Conservation (phyloP, 1,140 invertebrate genomes). For the Drosophila trapezifrons region DNA sequence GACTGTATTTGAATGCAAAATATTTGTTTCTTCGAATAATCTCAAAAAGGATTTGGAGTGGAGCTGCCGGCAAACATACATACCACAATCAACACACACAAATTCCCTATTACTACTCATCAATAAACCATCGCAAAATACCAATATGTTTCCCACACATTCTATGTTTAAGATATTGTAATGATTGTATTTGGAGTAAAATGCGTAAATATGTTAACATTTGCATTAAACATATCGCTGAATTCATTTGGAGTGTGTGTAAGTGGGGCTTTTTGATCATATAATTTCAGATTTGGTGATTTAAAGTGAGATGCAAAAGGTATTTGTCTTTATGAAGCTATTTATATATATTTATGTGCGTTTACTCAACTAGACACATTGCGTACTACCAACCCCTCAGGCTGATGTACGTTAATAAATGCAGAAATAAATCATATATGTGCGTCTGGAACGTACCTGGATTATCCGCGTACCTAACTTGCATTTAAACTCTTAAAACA, state of each 20-base stretch:
- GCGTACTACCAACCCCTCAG: too few species aligned
- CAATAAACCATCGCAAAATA: slow-evolving; percentile 31
- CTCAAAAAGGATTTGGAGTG: slow-evolving; percentile 8
- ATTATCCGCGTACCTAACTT: too few species aligned
- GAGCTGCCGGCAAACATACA: slow-evolving; percentile 15
- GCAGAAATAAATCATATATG: too few species aligned
- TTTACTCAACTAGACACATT: too few species aligned
- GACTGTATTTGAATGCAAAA: slow-evolving; percentile 14
- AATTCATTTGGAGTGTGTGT: slow-evolving; percentile 6
- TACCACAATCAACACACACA: slow-evolving; percentile 31
- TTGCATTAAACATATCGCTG: slow-evolving; percentile 8
- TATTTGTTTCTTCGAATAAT: slow-evolving; percentile 1
- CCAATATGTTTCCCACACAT: slow-evolving; percentile 21
- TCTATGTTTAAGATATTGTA: slow-evolving; percentile 18
- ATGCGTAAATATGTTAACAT: slow-evolving; percentile 17
- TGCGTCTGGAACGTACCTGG: too few species aligned
- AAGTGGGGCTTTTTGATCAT: neutral
- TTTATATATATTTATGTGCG: too few species aligned
- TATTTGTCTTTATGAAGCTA: too few species aligned
- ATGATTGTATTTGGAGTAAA: slow-evolving; percentile 26
- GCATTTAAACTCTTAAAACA: too few species aligned
- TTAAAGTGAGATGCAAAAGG: neutral
- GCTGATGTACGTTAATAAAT: too few species aligned
- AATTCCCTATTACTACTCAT: slow-evolving; percentile 21
- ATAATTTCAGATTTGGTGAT: neutral